Evolutionary conservation across 2,113 vertebrate genomes (phyloP), one percentile per base, ranked within the genome.

Genomic region (Chrysemys picta): DNA sequence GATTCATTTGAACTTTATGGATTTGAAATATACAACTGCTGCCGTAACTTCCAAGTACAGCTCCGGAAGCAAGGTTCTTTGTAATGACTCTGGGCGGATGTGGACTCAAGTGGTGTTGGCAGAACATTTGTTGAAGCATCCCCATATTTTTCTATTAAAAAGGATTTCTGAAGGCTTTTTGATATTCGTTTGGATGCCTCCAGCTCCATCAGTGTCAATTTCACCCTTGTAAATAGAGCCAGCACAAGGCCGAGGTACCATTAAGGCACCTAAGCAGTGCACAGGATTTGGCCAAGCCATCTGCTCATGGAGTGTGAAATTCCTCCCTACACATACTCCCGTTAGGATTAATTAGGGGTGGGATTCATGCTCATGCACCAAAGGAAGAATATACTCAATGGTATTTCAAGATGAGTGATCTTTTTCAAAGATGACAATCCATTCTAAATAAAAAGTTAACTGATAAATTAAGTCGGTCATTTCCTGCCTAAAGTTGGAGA

Each of bases 1-100:
- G 90, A 96, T 93, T 89, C 86, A 81, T 95, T 97, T 94, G 80
- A 95, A 94, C 53, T 86, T 89, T 89, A 12, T 65, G 72, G 83
- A 25, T 1, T 90, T 89, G 16, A 92, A 85, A 89, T 89, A 79
- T 4, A 62, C 81, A 54, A 59, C 72, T 87, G 82, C 25, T 9
- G 80, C 95, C 0, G 0, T 42, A 80, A 11, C 78, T 89, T 81
- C 84, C 81, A 79, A 94, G 31, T 0, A 0, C 19, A 35, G 90
- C 35, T 49, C 87, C 3, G 0, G 12, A 69, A 93, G 90, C 88
- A 88, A 87, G 85, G 38, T 89, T 57, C 75, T 59, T 4, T 76
- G 25, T 45, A 22, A 38, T 31, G 92, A 9, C 42, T 25, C 29
- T 57, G 79, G 72, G 52, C 3, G 1, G 1, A 5, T 25, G 38